Evolutionary conservation across 2,797 vertebrate genomes (phyloP).

Genomic region (Choloepus didactylus): DNA sequence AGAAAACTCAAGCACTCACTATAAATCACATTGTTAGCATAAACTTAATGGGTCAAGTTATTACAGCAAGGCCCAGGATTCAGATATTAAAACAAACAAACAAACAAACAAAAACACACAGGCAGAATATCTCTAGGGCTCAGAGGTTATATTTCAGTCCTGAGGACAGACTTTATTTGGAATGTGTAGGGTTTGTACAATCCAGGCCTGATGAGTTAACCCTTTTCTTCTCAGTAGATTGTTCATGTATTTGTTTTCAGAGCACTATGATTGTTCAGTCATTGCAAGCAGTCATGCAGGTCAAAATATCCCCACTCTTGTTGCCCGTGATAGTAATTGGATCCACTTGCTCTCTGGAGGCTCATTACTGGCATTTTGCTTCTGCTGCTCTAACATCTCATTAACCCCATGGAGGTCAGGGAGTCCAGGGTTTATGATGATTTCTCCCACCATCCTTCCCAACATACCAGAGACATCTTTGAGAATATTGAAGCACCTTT

Average conservation of each 20-base stretch:
- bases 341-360: not conserved
- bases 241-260: not conserved
- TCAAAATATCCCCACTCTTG: slow-evolving; percentile 1
- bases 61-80: not conserved
- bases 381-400: not conserved
- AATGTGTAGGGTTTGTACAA: not conserved
- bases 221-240: not conserved
- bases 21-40: not conserved
- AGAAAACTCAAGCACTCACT: not conserved
- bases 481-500: not conserved
- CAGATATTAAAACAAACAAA: no score
- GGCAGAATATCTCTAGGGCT: not conserved
- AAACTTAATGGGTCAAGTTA: not conserved
- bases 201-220: not conserved
- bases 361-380: not conserved
- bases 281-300: not conserved
- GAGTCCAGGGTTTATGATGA: not conserved
- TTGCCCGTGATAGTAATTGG: not conserved
- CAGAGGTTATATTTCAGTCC: not conserved
- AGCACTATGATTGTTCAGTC: not conserved
- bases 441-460: not conserved
- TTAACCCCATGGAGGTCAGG: not conserved
- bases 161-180: not conserved
- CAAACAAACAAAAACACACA: not conserved
- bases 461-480: not conserved